These are phyloP conservation scores for Clanis bilineata DNA, from an alignment of 2,888 invertebrate species.

Conservation along the genomic window DNA sequence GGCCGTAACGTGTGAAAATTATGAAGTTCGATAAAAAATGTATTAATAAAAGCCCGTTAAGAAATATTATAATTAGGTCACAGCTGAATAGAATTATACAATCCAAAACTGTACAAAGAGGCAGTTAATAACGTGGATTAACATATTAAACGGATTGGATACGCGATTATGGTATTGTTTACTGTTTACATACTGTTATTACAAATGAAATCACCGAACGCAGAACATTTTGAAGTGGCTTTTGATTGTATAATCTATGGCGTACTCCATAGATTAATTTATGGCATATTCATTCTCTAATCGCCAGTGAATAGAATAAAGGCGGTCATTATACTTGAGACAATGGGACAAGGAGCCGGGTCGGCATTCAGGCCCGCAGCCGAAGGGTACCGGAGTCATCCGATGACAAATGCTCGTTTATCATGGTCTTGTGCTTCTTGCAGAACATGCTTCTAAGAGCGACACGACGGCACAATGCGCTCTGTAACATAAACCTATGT, in stretches of 20 bases:
- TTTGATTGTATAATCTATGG: background rate
- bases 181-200: background rate
- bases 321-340: slow-evolving; percentile 50
- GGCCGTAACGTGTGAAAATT: background rate
- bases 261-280: background rate
- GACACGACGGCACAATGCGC: background rate
- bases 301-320: slow-evolving; percentile 37
- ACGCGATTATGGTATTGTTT: background rate
- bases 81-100: background rate
- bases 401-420: slow-evolving; percentile 53
- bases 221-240: background rate
- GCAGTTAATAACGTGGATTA: slow-evolving; percentile 1
- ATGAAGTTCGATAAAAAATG: background rate
- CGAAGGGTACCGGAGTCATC: slow-evolving; percentile 31
- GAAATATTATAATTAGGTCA: slow-evolving; percentile 3
- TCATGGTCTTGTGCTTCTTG: slow-evolving; percentile 47
- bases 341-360: slow-evolving; percentile 49
- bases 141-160: slow-evolving; percentile 12
- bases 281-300: slow-evolving; percentile 29
- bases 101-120: slow-evolving; percentile 12
- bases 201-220: background rate
- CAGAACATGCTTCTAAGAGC: slow-evolving; percentile 37
- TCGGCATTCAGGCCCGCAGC: slow-evolving; percentile 41
- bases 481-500: background rate
- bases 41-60: background rate